phyloP scores from a whole-genome alignment of 2,113 vertebrate genomes.

The Spilogale gracilis region DNA sequence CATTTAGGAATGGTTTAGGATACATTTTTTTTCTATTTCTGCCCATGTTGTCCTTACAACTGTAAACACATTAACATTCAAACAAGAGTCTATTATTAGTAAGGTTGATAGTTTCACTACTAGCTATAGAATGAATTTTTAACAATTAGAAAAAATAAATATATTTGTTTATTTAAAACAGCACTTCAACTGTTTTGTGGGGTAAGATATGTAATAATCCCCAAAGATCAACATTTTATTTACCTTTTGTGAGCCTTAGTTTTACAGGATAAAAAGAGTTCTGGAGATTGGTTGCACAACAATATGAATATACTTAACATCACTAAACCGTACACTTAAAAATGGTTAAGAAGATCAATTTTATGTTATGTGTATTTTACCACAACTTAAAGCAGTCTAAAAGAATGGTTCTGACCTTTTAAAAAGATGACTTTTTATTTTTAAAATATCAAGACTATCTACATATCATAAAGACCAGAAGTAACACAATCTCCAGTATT shows the following conservation, averaged over 20 bases:
- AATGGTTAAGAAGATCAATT: background rate
- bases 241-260: slow-evolving; percentile 35
- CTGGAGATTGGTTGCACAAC: background rate
- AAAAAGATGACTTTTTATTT: background rate
- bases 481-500: slow-evolving; percentile 27
- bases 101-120: background rate
- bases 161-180: slow-evolving; percentile 23
- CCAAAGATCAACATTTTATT: slow-evolving; percentile 20
- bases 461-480: background rate
- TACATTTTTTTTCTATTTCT: background rate
- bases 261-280: background rate
- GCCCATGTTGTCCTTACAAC: background rate
- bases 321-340: background rate
- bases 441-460: slow-evolving; percentile 25
- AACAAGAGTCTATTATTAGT: background rate
- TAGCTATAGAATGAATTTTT: slow-evolving; percentile 43
- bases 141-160: background rate
- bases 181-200: slow-evolving; percentile 10
- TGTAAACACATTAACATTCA: background rate
- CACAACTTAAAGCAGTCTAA: background rate
- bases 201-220: background rate
- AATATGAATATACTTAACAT: background rate
- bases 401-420: background rate
- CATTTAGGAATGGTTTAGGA: background rate
- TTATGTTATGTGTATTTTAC: background rate